These are phyloP conservation scores for Megaceryle torquata DNA, from an alignment of 2,113 vertebrate species.

Conservation along the genomic window DNA sequence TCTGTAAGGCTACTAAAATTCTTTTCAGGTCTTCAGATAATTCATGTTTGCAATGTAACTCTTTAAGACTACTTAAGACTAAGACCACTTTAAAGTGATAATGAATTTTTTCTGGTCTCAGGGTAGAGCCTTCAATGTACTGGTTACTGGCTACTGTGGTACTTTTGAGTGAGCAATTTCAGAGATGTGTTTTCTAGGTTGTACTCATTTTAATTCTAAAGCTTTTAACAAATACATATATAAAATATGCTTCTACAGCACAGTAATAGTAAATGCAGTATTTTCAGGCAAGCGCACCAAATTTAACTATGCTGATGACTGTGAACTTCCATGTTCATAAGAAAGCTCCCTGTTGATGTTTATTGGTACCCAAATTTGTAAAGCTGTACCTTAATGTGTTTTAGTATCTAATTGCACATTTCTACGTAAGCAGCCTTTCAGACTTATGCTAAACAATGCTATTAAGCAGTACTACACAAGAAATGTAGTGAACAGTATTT, in stretches of 20 bases:
- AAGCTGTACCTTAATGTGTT: slow-evolving; percentile 4
- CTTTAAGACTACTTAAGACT: not conserved
- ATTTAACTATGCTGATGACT: slow-evolving; percentile 16
- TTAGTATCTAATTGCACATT: slow-evolving; percentile 2
- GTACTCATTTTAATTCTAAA: slow-evolving; percentile 19
- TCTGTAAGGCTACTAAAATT: not conserved
- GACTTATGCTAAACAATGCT: not conserved
- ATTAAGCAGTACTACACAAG: slow-evolving; percentile 33
- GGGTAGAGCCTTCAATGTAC: not conserved
- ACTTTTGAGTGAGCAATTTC: not conserved
- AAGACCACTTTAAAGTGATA: not conserved
- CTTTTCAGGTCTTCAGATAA: not conserved
- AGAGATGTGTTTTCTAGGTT: slow-evolving; percentile 1
- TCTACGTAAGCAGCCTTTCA: not conserved
- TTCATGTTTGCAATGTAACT: not conserved
- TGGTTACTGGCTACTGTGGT: not conserved
- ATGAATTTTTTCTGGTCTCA: not conserved
- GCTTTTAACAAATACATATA: not conserved
- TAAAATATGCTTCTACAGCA: slow-evolving; percentile 15
- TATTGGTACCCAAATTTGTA: not conserved
- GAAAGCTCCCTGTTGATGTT: not conserved
- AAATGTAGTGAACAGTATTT: slow-evolving; percentile 32
- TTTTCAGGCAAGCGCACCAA: slow-evolving; percentile 59
- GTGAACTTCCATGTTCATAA: not conserved
- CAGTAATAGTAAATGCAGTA: slow-evolving; percentile 35